Conservation (phyloP, 1,140 invertebrate genomes). For the Hyles vespertilio region DNA sequence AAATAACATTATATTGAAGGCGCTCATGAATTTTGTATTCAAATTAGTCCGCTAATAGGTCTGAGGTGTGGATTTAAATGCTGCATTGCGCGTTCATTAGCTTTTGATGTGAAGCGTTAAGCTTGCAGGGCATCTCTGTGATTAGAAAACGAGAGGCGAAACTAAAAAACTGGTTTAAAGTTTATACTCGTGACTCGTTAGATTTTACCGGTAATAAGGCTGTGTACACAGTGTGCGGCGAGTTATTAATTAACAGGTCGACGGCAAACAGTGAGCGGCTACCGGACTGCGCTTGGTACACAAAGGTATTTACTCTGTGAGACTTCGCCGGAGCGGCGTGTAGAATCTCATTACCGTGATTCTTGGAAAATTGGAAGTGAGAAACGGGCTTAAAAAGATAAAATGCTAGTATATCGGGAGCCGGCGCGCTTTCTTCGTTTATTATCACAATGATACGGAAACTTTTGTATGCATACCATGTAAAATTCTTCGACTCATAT, state of each 20-base stretch:
- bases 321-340: slow-evolving; percentile 52
- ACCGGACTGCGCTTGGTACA: slow-evolving; percentile 68
- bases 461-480: no score
- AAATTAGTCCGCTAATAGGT: slow-evolving; percentile 65
- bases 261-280: slow-evolving; percentile 70
- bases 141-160: slow-evolving; percentile 62
- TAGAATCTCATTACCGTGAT: slow-evolving; percentile 67
- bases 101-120: slow-evolving; percentile 20
- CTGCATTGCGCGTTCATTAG: slow-evolving; percentile 51
- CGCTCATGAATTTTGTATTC: slow-evolving; percentile 66
- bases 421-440: slow-evolving; percentile 45
- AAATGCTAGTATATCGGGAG: slow-evolving; percentile 46
- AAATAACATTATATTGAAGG: slow-evolving; percentile 68
- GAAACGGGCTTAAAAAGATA: slow-evolving; percentile 67
- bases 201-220: slow-evolving; percentile 74
- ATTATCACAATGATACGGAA: slow-evolving; percentile 42
- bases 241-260: slow-evolving; percentile 75
- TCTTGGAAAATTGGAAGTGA: slow-evolving; percentile 70
- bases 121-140: slow-evolving; percentile 20
- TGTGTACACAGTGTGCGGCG: slow-evolving; percentile 66
- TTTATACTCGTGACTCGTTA: slow-evolving; percentile 70
- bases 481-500: no score
- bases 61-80: slow-evolving; percentile 57
- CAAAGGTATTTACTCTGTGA: slow-evolving; percentile 59
- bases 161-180: slow-evolving; percentile 57